Evolutionary conservation across 2,888 invertebrate genomes (phyloP).

Genomic region (Tetanocera ferruginea): DNA sequence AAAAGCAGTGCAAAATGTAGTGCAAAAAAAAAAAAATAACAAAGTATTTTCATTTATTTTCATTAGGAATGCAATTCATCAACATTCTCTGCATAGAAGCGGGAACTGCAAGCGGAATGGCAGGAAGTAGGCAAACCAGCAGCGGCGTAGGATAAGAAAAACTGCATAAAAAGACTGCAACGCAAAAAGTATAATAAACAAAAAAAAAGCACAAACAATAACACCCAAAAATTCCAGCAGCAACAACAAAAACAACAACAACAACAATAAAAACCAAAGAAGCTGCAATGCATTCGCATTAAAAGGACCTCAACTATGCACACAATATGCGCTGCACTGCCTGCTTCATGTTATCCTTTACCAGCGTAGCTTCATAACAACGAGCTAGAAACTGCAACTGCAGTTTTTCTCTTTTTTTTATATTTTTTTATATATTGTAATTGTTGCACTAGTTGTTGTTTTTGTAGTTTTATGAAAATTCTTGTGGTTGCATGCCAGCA

Average conservation of each 20-base stretch:
- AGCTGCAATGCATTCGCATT: slow-evolving; percentile 28
- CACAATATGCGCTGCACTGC: not conserved
- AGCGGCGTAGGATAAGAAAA: not conserved
- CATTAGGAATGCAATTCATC: slow-evolving; percentile 34
- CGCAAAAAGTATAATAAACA: not conserved
- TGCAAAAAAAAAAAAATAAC: not conserved
- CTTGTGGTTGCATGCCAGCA: slow-evolving; percentile 14
- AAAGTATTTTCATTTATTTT: slow-evolving; percentile 29
- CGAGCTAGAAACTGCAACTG: not conserved
- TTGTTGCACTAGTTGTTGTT: slow-evolving; percentile 4
- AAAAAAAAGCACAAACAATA: not conserved
- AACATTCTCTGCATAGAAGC: slow-evolving; percentile 23
- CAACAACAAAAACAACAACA: not conserved
- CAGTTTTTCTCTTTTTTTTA: not conserved
- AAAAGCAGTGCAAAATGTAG: not conserved
- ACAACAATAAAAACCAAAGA: not conserved
- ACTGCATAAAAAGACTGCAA: not conserved
- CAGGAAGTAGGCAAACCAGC: not conserved
- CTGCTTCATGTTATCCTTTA: not conserved
- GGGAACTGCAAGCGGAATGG: not conserved
- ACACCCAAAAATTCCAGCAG: slow-evolving; percentile 19
- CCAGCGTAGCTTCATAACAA: not conserved
- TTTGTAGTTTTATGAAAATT: slow-evolving; percentile 27
- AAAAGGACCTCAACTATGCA: slow-evolving; percentile 35
- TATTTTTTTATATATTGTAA: not conserved